Conservation (phyloP, 2,797 vertebrate species). For the Halcyon badia region DNA sequence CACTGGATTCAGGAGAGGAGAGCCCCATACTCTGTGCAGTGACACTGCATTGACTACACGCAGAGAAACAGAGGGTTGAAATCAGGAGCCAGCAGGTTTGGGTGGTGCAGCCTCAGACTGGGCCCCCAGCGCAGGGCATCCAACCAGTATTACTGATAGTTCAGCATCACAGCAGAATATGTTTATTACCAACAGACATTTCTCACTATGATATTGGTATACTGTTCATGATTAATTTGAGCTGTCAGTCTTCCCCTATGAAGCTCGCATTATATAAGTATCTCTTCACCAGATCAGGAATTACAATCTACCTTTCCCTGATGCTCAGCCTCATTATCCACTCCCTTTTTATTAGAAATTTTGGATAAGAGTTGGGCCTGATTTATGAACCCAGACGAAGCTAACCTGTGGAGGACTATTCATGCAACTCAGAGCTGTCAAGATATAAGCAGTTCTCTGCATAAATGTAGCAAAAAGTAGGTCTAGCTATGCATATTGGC, state of each 20-base stretch:
- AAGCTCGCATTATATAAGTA: not conserved
- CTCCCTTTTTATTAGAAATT: not conserved
- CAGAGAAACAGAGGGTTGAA: not conserved
- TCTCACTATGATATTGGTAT: not conserved
- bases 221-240: not conserved
- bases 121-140: fast-evolving
- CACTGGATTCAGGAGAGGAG: not conserved
- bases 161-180: not conserved
- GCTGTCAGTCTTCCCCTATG: not conserved
- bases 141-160: not conserved
- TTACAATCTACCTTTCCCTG: not conserved
- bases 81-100: not conserved
- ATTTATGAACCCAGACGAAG: not conserved
- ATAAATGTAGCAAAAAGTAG: fast-evolving
- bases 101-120: fast-evolving
- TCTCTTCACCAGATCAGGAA: not conserved
- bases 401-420: not conserved
- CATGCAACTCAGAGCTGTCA: not conserved
- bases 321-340: not conserved
- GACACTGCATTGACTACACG: fast-evolving
- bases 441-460: not conserved
- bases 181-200: not conserved
- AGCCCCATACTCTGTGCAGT: not conserved
- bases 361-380: not conserved
- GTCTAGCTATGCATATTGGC: not conserved